Evolutionary conservation across 2,113 vertebrate genomes (phyloP), one percentile per base, ranked within the genome.

Genomic region (Psilopogon haemacephalus): DNA sequence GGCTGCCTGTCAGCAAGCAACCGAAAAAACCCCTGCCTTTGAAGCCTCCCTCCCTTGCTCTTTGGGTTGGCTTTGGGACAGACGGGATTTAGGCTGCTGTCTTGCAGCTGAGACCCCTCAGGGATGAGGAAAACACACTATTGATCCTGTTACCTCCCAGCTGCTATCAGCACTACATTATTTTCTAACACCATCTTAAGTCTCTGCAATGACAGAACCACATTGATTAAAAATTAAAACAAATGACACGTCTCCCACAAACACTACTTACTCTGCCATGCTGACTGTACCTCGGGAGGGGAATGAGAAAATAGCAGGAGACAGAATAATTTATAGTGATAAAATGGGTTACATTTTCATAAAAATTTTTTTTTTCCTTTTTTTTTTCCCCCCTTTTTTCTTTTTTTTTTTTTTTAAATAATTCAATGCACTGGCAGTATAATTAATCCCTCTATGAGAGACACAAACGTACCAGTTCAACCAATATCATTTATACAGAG

Each of bases 401-500:
- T 24, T 50, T 50, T 26, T 50, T 26, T 84, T 73, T 73, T 90
- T 96, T 97, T 98, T 97, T 98, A 97, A 98, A 98, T 98, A 98
- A 98, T 98, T 97, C 97, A 98, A 97, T 96, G 97, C 96, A 97
- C 97, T 97, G 97, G 97, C 97, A 98, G 96, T 97, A 97, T 98
- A 98, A 97, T 97, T 97, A 97, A 97, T 97, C 97, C 96, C 97
- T 98, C 97, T 98, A 97, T 97, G 96, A 98, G 98, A 98, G 96
- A 98, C 97, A 96, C 86, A 92, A 96, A 97, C 59, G 93, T 95
- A 97, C 96, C 97, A 98, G 97, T 97, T 98, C 96, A 97, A 98
- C 98, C 98, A 98, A 98, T 98, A 98, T 98, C 98, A 98, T 98
- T 98, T 99, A 98, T 98, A 98, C 98, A 98, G 98, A 98, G 97